These are phyloP conservation scores for Notamacropus eugenii DNA, from an alignment of 2,797 vertebrate species.

Conservation along the genomic window DNA sequence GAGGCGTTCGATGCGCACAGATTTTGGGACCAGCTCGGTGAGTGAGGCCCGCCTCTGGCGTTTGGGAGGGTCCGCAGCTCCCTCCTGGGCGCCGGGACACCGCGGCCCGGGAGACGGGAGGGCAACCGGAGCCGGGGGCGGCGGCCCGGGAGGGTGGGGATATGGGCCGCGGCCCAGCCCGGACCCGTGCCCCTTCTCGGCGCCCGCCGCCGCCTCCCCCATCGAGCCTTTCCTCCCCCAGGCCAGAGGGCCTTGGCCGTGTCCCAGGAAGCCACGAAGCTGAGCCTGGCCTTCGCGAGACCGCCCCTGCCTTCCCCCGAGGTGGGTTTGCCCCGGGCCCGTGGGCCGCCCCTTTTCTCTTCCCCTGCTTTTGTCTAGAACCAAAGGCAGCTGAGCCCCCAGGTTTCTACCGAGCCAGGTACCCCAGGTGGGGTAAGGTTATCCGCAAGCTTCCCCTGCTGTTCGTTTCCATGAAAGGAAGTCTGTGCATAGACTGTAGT, in stretches of 20 bases:
- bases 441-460: conserved; percentile 12
- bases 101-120: no score
- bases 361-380: accelerated
- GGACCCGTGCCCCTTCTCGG: not conserved
- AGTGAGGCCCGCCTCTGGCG: conserved; percentile 43
- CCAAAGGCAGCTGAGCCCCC: not conserved
- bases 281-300: conserved; percentile 91
- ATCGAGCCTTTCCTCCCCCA: conserved; percentile 57
- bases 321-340: conserved; percentile 81
- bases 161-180: not conserved
- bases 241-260: conserved; percentile 88
- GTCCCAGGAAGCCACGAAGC: conserved; percentile 92
- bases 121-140: no score
- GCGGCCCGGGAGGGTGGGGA: no score
- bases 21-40: conserved; percentile 92
- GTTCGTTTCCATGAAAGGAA: conserved; percentile 21
- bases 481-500: not conserved
- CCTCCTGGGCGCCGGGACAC: no score
- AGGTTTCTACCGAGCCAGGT: conserved; percentile 31
- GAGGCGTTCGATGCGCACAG: conserved; percentile 87
- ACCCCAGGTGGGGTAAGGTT: not conserved
- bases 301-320: conserved; percentile 88
- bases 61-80: no score
- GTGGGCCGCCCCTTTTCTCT: not conserved
- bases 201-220: conserved; percentile 3